These are phyloP conservation scores for Diabrotica virgifera DNA, from an alignment of 1,140 invertebrate genomes.

Conservation along the genomic window DNA sequence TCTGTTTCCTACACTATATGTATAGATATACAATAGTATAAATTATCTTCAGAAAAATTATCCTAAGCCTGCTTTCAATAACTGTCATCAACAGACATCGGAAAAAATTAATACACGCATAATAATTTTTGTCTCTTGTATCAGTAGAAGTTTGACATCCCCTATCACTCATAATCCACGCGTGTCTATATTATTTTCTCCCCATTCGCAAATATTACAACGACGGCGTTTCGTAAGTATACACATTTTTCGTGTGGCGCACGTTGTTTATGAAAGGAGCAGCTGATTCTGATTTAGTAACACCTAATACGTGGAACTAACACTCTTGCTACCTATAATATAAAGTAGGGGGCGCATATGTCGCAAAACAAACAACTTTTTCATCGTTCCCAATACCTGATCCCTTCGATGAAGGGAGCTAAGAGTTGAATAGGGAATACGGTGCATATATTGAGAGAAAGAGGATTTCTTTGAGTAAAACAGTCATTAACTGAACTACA, in stretches of 20 bases:
- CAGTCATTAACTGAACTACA: too few relatives aligned
- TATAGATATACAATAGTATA: too few relatives aligned
- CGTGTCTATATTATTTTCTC: slow-evolving; percentile 13
- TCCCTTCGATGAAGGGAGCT: slow-evolving; percentile 18
- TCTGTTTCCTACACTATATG: too few relatives aligned
- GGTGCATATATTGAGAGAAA: too few relatives aligned
- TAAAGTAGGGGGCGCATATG: slow-evolving; percentile 29
- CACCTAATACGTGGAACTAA: slow-evolving; percentile 18
- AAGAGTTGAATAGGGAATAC: too few relatives aligned
- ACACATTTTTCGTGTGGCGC: slow-evolving; percentile 28
- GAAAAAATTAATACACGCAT: neutral
- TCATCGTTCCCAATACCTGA: slow-evolving; percentile 34
- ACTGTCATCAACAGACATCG: neutral
- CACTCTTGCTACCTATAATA: slow-evolving; percentile 11
- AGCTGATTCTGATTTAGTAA: slow-evolving; percentile 35
- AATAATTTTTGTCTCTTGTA: neutral
- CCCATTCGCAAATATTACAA: slow-evolving; percentile 12
- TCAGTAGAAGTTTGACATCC: slow-evolving; percentile 3
- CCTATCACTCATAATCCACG: slow-evolving; percentile 7
- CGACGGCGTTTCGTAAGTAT: neutral
- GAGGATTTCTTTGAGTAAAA: too few relatives aligned
- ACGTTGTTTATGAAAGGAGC: slow-evolving; percentile 34
- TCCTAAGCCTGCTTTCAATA: neutral
- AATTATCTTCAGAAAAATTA: too few relatives aligned
- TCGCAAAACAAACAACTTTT: slow-evolving; percentile 35